Percentiles rank a stretch among this genome's conserved stretches.
These are phyloP conservation scores for Onychomys arenicola DNA, from an alignment of 2,797 vertebrate species.

Conservation along the genomic window DNA sequence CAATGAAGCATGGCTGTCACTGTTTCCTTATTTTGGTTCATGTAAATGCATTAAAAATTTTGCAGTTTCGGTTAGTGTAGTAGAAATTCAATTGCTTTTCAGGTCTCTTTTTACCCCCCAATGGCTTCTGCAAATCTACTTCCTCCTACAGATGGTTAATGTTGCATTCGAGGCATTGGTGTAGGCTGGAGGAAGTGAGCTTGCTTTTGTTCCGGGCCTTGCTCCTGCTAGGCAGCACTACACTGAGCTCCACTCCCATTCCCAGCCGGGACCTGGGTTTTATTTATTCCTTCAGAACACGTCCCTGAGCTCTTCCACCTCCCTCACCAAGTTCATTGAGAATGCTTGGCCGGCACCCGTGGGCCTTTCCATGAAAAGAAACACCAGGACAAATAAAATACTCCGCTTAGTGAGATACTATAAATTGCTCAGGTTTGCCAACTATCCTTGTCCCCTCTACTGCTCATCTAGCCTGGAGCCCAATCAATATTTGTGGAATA, in stretches of 20 bases:
- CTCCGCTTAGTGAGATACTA: not conserved
- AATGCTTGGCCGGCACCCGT: not conserved
- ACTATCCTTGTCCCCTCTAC: not conserved
- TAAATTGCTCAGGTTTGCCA: not conserved
- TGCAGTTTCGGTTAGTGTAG: not conserved
- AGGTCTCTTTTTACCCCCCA: slow-evolving; percentile 52
- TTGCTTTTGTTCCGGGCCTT: not conserved
- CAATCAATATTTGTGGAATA: not conserved
- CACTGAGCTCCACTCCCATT: not conserved
- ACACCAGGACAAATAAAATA: not conserved
- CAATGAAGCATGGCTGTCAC: not conserved
- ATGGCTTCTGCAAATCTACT: slow-evolving; percentile 43
- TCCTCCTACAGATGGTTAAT: slow-evolving; percentile 65
- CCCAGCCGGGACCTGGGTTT: slow-evolving; percentile 53
- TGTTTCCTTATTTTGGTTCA: slow-evolving; percentile 7
- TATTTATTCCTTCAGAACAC: slow-evolving; percentile 83
- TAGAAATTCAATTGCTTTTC: slow-evolving; percentile 33
- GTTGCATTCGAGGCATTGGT: slow-evolving; percentile 76
- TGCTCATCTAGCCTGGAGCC: not conserved
- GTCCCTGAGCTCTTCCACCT: slow-evolving; percentile 71
- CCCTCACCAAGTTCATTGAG: not conserved
- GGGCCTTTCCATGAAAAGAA: not conserved
- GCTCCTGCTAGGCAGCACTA: too few relatives aligned
- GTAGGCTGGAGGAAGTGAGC: not conserved
- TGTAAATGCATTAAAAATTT: not conserved